These are phyloP conservation scores for Turritopsis dohrnii DNA, from an alignment of 30 jellyfish, hydroid and myxozoan species.

Conservation along the genomic window DNA sequence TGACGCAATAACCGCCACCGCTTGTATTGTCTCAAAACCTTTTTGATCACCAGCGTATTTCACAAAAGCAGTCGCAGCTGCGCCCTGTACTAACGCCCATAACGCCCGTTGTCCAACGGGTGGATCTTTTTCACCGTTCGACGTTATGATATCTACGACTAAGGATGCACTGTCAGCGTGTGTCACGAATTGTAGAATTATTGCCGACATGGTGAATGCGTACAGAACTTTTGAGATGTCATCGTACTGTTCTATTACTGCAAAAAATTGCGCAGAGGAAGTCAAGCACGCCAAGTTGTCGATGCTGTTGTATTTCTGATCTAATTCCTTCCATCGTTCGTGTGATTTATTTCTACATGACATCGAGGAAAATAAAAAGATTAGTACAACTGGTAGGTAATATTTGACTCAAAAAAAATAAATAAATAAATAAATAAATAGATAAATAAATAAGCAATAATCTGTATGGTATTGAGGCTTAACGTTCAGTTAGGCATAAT, in stretches of 20 bases:
- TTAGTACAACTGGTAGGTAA: no score
- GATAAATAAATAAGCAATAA: no score
- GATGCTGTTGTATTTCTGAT: neutral
- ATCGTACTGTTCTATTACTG: neutral
- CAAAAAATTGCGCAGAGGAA: neutral
- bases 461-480: no score
- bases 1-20: neutral
- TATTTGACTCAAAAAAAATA: no score
- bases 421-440: no score
- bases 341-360: neutral
- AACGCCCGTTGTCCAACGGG: neutral
- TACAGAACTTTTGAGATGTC: neutral
- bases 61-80: conserved; percentile 11
- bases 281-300: conserved; percentile 1
- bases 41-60: neutral
- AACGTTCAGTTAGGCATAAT: no score
- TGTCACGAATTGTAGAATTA: neutral
- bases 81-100: conserved; percentile 6
- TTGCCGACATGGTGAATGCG: neutral
- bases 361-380: no score
- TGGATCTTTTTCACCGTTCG: neutral
- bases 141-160: neutral
- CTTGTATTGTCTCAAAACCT: neutral
- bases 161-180: conserved; percentile 9
- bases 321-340: neutral